A percentile compares a stretch with the other conserved stretches of the same genome.
Evolutionary conservation across 2,113 vertebrate species (phyloP).

Genomic region (Phalacrocorax carbo): DNA sequence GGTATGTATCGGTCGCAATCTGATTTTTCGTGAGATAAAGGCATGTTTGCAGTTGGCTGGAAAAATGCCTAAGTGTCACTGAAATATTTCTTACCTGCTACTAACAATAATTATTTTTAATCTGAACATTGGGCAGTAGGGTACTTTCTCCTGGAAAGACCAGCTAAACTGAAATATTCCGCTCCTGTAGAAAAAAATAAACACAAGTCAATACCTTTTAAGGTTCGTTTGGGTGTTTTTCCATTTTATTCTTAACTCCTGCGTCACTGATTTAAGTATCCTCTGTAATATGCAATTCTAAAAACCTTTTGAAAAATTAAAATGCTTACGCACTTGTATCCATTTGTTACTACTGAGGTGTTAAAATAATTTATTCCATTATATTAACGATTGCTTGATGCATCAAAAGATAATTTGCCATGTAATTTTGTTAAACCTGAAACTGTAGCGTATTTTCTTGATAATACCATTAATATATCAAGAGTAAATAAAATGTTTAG

Average conservation of each 20-base stretch:
- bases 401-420: slow-evolving; percentile 82
- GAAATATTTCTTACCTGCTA: neutral
- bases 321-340: slow-evolving; percentile 70
- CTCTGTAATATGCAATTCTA: slow-evolving; percentile 64
- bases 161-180: neutral
- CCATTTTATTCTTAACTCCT: neutral
- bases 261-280: slow-evolving; percentile 56
- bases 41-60: neutral
- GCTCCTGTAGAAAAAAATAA: neutral
- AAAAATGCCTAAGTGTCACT: neutral
- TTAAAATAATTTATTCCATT: slow-evolving; percentile 80
- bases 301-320: slow-evolving; percentile 75
- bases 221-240: neutral
- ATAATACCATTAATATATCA: slow-evolving; percentile 82
- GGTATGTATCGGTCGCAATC: accelerated
- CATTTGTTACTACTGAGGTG: slow-evolving; percentile 73
- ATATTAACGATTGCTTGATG: slow-evolving; percentile 73
- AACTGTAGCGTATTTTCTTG: slow-evolving; percentile 68
- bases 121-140: neutral
- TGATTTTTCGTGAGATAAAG: neutral
- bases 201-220: neutral
- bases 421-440: slow-evolving; percentile 78
- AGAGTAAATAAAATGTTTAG: slow-evolving; percentile 92
- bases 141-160: neutral
- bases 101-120: neutral